Conservation (phyloP, 2,888 invertebrate genomes). For the Apocheima hispidaria region DNA sequence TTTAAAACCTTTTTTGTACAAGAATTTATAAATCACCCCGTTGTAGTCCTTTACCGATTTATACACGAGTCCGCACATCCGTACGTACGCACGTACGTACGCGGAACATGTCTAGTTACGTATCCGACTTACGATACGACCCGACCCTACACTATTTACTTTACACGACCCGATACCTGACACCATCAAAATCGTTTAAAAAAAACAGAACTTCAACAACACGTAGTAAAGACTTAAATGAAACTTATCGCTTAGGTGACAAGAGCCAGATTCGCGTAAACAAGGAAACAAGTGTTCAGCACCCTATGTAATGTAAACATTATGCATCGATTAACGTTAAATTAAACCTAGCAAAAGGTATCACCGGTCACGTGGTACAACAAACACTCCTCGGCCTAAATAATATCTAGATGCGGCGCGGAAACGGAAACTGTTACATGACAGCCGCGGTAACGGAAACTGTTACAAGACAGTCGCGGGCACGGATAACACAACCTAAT, state of each 20-base stretch:
- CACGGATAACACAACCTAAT: background rate
- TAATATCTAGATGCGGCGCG: background rate
- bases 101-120: too few relatives aligned
- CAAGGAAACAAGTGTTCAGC: constrained; percentile 60
- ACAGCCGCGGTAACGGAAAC: background rate
- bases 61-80: constrained; percentile 13
- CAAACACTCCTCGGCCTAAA: constrained; percentile 33
- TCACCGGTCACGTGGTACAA: constrained; percentile 55
- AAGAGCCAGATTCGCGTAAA: constrained; percentile 47
- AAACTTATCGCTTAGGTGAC: constrained; percentile 38
- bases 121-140: constrained; percentile 38
- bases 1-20: constrained; percentile 74
- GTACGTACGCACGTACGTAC: too few relatives aligned
- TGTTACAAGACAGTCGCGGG: constrained; percentile 1
- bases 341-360: constrained; percentile 59
- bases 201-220: constrained; percentile 56
- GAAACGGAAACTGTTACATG: background rate
- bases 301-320: constrained; percentile 61
- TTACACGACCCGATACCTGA: constrained; percentile 54
- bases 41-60: constrained; percentile 37
- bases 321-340: constrained; percentile 64
- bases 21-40: constrained; percentile 53
- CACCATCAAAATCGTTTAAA: constrained; percentile 41
- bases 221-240: constrained; percentile 51
- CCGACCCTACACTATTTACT: constrained; percentile 12